Evolutionary conservation across 1,140 invertebrate species (phyloP), one percentile per base, ranked within the genome.

Genomic region (Drosophila triauraria): DNA sequence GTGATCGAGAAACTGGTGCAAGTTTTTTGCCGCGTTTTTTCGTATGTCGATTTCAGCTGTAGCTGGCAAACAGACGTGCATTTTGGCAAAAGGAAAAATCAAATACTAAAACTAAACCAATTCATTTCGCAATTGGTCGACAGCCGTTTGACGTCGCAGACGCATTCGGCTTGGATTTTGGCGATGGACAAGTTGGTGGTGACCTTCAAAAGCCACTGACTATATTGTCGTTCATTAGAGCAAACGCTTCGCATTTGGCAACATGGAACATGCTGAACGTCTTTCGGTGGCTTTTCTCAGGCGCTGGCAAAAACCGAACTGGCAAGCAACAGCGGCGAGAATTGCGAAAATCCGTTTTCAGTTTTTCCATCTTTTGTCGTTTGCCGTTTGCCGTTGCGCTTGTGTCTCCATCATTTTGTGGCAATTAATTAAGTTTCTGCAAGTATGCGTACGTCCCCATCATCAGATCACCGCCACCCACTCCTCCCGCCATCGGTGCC

Each of bases 111-210:
- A 72, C 54, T 74, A 44, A 74, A 74, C 54, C 70, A 74, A 72
- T 74, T 74, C 68, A 51, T 74, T 71, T 74, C 68, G 70, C 68
- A 74, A 74, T 60, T 48, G 70, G 68, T 38, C 70, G 70, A 74
- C 68, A 60, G 59, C 70, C 25, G 69, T 40, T 71, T 59, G 70
- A 60, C 53, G 70, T 60, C 59, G 70, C 70, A 74, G 70, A 74
- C 68, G 70, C 67, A 74, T 74, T 60, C 70, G 54, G 40, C 46
- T 59, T 38, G 53, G 68, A 50, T 59, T 72, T 74, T 74, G 70
- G 68, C 70, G 70, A 72, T 74, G 70, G 68, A 72, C 70, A 74
- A 51, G 53, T 74, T 51, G 54, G 43, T 15, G 70, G 40, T 74
- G 70, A 74, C 70, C 70, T 74, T 74, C 70, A 74, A 74, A 60